Conservation (phyloP, 2,113 vertebrate species). For the Campylomormyrus numenius region DNA sequence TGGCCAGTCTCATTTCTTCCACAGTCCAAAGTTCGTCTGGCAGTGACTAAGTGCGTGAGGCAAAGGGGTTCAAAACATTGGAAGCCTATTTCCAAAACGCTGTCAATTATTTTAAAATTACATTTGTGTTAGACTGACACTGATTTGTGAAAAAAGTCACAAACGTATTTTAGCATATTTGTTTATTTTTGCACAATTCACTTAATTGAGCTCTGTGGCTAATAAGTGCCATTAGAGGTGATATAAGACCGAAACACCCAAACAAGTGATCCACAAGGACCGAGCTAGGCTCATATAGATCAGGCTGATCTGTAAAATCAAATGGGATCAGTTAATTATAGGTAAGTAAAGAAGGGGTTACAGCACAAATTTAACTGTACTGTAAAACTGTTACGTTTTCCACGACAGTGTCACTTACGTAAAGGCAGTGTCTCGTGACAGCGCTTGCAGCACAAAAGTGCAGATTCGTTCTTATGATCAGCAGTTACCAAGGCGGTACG, state of each 20-base stretch:
- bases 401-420: too few species aligned
- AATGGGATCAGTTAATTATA: too few species aligned
- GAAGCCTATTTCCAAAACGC: not conserved
- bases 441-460: too few species aligned
- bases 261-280: not conserved
- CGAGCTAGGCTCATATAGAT: not conserved
- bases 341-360: too few species aligned
- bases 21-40: not conserved
- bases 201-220: not conserved
- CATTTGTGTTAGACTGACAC: not conserved
- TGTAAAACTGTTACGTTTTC: too few species aligned
- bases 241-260: not conserved
- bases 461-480: too few species aligned
- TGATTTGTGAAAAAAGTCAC: not conserved
- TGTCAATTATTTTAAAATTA: not conserved
- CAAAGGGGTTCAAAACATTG: not conserved
- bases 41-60: not conserved
- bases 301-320: too few species aligned
- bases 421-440: too few species aligned
- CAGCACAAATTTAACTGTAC: too few species aligned
- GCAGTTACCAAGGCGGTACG: too few species aligned
- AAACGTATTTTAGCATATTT: not conserved
- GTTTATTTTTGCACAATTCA: not conserved
- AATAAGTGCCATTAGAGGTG: not conserved
- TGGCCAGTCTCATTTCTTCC: not conserved